phyloP scores from a whole-genome alignment of 2,113 vertebrate genomes.

The Onychostoma macrolepis region DNA sequence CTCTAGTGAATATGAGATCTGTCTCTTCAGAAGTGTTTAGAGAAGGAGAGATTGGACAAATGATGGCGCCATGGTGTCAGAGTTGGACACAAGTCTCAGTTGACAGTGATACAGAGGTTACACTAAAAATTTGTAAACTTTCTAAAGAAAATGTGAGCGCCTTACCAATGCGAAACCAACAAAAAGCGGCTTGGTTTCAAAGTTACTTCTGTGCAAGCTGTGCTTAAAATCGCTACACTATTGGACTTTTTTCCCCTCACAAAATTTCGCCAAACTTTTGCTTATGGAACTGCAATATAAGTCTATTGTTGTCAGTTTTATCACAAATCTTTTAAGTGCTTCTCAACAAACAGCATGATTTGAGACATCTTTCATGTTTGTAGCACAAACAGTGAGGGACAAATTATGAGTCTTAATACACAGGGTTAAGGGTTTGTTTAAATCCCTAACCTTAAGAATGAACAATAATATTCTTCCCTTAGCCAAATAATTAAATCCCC shows the following conservation, averaged over 20 bases:
- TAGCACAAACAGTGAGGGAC: not conserved
- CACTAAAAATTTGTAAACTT: not conserved
- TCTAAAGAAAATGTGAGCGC: not conserved
- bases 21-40: conserved; percentile 35
- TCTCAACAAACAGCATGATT: not conserved
- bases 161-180: not conserved
- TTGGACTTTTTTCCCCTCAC: too few relatives aligned
- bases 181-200: too few relatives aligned
- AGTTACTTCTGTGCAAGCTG: too few relatives aligned
- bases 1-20: conserved; percentile 61
- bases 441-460: not conserved
- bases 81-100: not conserved
- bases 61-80: not conserved
- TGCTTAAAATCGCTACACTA: too few relatives aligned
- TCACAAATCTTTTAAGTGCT: not conserved
- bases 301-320: not conserved
- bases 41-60: conserved; percentile 37
- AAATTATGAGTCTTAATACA: not conserved
- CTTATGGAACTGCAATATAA: not conserved
- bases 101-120: not conserved
- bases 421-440: not conserved
- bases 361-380: not conserved
- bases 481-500: not conserved
- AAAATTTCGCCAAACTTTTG: not conserved
- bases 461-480: not conserved